phyloP scores from a whole-genome alignment of 2,888 invertebrate species.

The Dryococelus australis region DNA sequence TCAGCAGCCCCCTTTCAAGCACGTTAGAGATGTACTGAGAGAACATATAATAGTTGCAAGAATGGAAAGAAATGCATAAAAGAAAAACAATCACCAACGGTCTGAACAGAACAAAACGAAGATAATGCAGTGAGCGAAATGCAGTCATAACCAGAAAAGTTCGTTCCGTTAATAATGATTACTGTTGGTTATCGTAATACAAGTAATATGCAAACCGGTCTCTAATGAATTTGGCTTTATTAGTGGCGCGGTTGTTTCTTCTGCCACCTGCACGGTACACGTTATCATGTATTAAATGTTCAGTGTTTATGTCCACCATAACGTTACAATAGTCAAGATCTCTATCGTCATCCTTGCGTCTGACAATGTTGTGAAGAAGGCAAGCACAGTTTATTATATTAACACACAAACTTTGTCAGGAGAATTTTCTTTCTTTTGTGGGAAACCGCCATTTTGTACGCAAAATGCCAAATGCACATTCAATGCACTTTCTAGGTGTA shows the following conservation, averaged over 20 bases:
- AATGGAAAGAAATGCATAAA: too few relatives aligned
- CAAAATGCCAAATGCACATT: neutral
- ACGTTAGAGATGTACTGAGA: too few relatives aligned
- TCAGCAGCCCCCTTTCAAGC: too few relatives aligned
- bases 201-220: conserved; percentile 4
- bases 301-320: neutral
- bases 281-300: too few relatives aligned
- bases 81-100: too few relatives aligned
- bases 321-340: neutral
- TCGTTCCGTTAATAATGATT: too few relatives aligned
- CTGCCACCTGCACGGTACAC: neutral
- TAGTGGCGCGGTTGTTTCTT: neutral
- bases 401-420: neutral
- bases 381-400: conserved; percentile 18
- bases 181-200: too few relatives aligned
- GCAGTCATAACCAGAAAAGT: too few relatives aligned
- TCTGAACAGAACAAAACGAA: too few relatives aligned
- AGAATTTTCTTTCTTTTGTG: neutral
- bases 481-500: neutral
- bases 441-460: neutral
- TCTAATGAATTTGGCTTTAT: neutral
- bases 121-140: too few relatives aligned
- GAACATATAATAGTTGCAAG: too few relatives aligned
- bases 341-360: neutral
- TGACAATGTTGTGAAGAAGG: neutral